Base-by-base conservation (phyloP, 2,888 invertebrate genomes). In the Catocala sponsa region DNA sequence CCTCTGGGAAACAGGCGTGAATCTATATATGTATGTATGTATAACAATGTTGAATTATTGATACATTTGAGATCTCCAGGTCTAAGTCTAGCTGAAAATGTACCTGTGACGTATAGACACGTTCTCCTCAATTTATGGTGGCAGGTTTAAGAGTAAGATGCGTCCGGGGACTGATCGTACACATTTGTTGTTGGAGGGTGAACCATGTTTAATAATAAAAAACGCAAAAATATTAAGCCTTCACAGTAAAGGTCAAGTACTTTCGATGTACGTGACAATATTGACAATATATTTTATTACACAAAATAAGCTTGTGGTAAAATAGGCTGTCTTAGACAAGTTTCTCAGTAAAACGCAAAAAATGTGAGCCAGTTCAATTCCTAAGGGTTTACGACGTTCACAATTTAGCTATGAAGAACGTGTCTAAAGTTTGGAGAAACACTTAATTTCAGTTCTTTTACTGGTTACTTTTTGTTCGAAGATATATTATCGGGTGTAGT, bases 91-190 rank as follows among this genome's bases (percentile, higher is more conserved):
- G 58, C 15, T 59, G 54, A 54, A 63, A 55, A 59, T 61, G 64
- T 52, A 43, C 54, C n/a, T 33, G 61, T 61, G 61, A 64, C 54
- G 52, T 76, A 76, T 68, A 32, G 70, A 51, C 65, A 63, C 42
- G 55, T 59, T 42, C 60, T 50, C 15, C 32, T 43, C 42, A 70
- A 76, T 74, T 73, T 69, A 77, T 55, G 53, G 53, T 49, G 46
- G 4, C 48, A 32, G 57, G 25, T 52, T 61, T 59, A 64, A 58
- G 50, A 77, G 61, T 77, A 56, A 70, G 60, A 55, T 63, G 70
- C 61, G 46, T 15, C 60, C 7, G 9, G 78, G 78, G 70, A 73
- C 44, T 15, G 9, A 6, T 50, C 11, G 25, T 25, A 58, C 59
- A 50, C 48, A 48, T 50, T 56, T 53, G 47, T 50, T 12, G 25